Evolutionary conservation across 2,113 vertebrate genomes (phyloP), one percentile per base, ranked within the genome.

Genomic region (Tetrax tetrax): DNA sequence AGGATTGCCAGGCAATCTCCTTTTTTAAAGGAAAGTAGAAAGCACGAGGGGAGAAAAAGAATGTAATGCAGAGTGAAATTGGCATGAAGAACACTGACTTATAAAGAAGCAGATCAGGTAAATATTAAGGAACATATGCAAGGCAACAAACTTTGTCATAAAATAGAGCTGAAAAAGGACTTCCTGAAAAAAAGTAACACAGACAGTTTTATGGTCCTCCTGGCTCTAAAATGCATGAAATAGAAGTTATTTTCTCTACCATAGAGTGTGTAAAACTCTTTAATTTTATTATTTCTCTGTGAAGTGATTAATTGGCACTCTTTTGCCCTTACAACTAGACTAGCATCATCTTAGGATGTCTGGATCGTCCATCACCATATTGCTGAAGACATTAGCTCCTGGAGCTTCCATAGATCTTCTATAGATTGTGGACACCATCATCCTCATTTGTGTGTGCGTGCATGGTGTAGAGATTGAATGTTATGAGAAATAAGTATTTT

Each of bases 11-110:
- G 19, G 27, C 25, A 53, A 65, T 29, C 23, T 35, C 20, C 9
- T 85, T 41, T 17, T 83, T 57, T 29, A 88, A 56, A 66, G 23
- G 50, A 83, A 88, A 76, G 27, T 23, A 35, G 50, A 83, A 88
- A 76, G 27, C 21, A 35, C 0, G 0, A 10, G 2, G 4, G 8
- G 2, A 61, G 21, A 37, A 57, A 75, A 92, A 17, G 1, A 75
- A 59, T 4, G 2, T 10, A 50, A 57, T 7, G 10, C 7, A 60
- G 38, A 77, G 13, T 33, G 9, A 53, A 66, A 72, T 6, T 57
- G 9, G 10, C 4, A 2, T 13, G 12, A 24, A 54, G 14, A 78
- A 45, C 12, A 28, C 4, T 10, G 43, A 45, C 17, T 78, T 72
- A 31, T 9, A 37, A 4, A 68, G 31, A 27, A 3, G 6, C 5